phyloP scores from a whole-genome alignment of 2,113 vertebrate species.

The Eira barbara region DNA sequence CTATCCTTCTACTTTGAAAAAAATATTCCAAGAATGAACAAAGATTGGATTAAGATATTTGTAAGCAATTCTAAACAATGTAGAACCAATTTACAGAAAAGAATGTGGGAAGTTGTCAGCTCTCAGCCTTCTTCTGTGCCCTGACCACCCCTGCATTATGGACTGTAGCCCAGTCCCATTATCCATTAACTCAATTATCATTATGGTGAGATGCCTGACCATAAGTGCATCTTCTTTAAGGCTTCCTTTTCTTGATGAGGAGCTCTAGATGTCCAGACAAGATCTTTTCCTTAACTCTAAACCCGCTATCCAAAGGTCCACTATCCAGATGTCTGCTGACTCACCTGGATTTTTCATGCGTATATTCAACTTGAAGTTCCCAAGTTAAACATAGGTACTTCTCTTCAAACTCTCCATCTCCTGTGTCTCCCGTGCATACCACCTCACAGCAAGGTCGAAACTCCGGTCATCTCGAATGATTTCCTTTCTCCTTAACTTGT shows the following conservation, averaged over 20 bases:
- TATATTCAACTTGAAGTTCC: neutral
- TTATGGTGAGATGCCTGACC: neutral
- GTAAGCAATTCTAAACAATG: neutral
- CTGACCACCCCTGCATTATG: neutral
- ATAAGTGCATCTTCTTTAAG: neutral
- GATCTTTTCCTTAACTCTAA: neutral
- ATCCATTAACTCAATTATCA: neutral
- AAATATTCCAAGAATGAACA: neutral
- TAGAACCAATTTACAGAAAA: neutral
- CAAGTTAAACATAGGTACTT: neutral
- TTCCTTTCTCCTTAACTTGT: neutral
- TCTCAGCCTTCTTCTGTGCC: neutral
- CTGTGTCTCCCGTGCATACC: neutral
- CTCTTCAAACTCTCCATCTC: neutral
- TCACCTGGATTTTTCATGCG: neutral
- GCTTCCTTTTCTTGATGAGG: neutral
- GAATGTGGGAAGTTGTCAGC: neutral
- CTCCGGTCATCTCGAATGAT: neutral
- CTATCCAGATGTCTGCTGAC: neutral
- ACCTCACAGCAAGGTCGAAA: neutral
- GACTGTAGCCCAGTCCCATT: rapidly evolving
- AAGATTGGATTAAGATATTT: neutral
- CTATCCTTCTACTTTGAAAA: neutral
- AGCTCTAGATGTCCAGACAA: neutral
- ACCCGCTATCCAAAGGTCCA: neutral